Conservation (phyloP, 2,888 invertebrate species). For the Nymphalis c-album region DNA sequence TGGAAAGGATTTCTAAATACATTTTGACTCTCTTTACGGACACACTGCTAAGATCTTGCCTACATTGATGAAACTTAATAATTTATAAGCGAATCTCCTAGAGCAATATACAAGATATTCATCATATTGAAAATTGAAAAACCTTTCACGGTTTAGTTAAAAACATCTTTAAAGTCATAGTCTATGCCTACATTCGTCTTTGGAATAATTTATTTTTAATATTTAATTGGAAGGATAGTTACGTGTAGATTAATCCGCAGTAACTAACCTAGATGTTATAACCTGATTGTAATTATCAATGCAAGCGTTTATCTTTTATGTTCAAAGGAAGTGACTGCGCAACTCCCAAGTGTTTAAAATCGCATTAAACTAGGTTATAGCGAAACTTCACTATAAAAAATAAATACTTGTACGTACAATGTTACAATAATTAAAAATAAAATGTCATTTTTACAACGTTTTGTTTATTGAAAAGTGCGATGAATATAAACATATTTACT, state of each 20-base stretch:
- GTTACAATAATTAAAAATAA: too few species aligned
- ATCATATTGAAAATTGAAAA: too few species aligned
- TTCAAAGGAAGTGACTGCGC: conserved; percentile 9
- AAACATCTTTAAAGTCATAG: background rate
- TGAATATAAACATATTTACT: background rate
- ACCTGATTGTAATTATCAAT: conserved; percentile 7
- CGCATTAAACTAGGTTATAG: conserved; percentile 8
- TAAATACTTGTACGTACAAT: background rate
- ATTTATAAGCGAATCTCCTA: too few species aligned
- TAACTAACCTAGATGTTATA: conserved; percentile 8
- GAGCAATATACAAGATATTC: too few species aligned
- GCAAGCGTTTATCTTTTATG: conserved; percentile 6
- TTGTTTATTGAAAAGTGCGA: background rate
- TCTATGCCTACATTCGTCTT: background rate
- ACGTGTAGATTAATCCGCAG: background rate
- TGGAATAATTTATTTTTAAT: background rate
- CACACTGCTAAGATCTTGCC: too few species aligned
- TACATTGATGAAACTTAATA: too few species aligned
- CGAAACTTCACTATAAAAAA: conserved; percentile 5
- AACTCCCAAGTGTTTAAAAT: conserved; percentile 6
- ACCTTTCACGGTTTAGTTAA: too few species aligned
- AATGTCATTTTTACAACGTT: too few species aligned
- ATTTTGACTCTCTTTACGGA: too few species aligned
- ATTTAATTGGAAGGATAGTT: background rate
- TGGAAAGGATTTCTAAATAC: too few species aligned